Evolutionary conservation across 2,797 vertebrate species (phyloP), one percentile per base, ranked within the genome.

Genomic region (Coccyzus lansbergi): DNA sequence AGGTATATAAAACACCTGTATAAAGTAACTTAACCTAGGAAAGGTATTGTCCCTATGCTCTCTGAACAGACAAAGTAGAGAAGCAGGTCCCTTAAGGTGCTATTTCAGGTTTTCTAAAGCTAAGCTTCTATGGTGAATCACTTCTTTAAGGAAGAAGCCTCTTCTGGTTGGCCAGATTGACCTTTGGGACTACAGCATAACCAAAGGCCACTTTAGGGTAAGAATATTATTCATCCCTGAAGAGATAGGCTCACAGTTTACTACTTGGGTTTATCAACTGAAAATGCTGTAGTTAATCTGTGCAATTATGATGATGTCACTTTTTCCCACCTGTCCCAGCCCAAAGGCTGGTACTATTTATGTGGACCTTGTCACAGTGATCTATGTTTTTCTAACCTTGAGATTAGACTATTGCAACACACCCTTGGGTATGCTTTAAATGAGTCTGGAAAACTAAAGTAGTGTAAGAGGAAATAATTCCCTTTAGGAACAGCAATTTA

Each of bases 301-400:
- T 69, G 72, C 58, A 65, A 38, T 88, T 62, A 86, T 7, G 7
- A 78, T 83, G 59, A 86, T 42, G 51, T 81, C 91, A 91, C 33
- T 72, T 89, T 69, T 89, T 71, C 53, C 38, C 70, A 90, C 65
- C 40, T 34, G 42, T 18, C 28, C n/a, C 72, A 38, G 91, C 59
- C 48, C 94, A 95, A 89, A 95, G 87, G 79, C 69, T 91, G 52
- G 36, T 51, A 83, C 51, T 75, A 91, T 63, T 95, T 92, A 83
- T 12, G 46, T 4, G 87, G 52, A 85, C 33, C 58, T 80, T 59
- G 69, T 81, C 82, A 94, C 55, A 59, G 40, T 38, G 34, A 94
- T 89, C 78, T 67, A 12, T 8, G 75, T 46, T 85, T 90, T 69
- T 70, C 56, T 87, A 93, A 93, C 55, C 71, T 83, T 80, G 63